A percentile compares a stretch with the other conserved stretches of the same genome.
Conservation (phyloP, 2,113 vertebrate species). For the Acanthochromis polyacanthus region DNA sequence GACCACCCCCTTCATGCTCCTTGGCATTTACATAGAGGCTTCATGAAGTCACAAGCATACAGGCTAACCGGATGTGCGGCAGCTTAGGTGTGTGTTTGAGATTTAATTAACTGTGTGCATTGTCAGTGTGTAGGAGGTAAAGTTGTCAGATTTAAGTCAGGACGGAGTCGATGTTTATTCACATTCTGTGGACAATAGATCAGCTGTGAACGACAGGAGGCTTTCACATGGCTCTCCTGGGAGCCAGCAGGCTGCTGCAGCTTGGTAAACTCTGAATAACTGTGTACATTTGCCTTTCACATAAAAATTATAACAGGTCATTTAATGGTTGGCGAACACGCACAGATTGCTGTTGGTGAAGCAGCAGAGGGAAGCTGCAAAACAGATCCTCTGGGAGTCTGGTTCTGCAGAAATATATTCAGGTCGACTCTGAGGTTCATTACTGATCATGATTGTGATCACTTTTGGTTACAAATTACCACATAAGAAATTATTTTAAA, state of each 20-base stretch:
- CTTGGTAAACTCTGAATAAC: not conserved
- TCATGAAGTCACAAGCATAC: too few relatives aligned
- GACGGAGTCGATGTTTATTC: constrained; percentile 16
- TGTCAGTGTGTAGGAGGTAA: not conserved
- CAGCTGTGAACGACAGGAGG: constrained; percentile 23
- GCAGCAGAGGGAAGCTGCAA: too few relatives aligned
- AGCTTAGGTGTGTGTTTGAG: not conserved
- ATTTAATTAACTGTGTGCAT: not conserved
- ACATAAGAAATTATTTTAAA: too few relatives aligned
- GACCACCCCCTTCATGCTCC: too few relatives aligned
- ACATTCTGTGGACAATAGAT: constrained; percentile 17
- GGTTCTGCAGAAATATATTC: too few relatives aligned
- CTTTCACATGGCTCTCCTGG: not conserved
- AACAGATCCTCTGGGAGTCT: too few relatives aligned
- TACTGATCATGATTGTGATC: too few relatives aligned
- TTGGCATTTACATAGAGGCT: too few relatives aligned
- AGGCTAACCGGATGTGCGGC: too few relatives aligned
- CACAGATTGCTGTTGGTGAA: too few relatives aligned
- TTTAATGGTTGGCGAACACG: not conserved
- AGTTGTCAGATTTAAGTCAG: constrained; percentile 18
- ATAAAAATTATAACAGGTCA: not conserved
- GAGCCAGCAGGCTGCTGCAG: not conserved
- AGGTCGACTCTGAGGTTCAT: too few relatives aligned
- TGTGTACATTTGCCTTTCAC: not conserved
- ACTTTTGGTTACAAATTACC: too few relatives aligned